Conservation (phyloP, 2,797 vertebrate species). For the Lacerta agilis region DNA sequence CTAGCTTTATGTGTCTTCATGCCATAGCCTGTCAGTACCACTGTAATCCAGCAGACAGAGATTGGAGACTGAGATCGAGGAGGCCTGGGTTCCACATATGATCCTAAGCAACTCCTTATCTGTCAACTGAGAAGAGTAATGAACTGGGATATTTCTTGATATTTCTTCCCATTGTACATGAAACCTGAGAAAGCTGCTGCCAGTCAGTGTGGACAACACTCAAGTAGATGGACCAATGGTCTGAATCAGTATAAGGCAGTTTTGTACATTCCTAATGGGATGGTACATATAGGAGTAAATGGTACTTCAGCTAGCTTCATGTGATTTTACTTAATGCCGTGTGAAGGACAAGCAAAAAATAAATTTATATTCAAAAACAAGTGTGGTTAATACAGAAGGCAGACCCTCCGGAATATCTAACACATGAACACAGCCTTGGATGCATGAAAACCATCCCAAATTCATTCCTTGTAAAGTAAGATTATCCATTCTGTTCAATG, state of each 20-base stretch:
- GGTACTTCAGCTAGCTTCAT: background rate
- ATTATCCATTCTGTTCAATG: background rate
- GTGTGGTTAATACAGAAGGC: background rate
- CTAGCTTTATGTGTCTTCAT: too few relatives aligned
- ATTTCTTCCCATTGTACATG: background rate
- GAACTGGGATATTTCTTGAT: background rate
- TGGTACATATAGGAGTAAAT: background rate
- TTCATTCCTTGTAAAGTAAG: background rate
- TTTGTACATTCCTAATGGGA: too few relatives aligned
- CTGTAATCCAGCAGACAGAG: background rate
- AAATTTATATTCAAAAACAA: background rate
- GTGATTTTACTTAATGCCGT: background rate
- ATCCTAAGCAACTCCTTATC: background rate
- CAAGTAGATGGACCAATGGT: too few relatives aligned
- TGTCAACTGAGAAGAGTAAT: background rate
- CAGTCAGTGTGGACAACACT: too few relatives aligned
- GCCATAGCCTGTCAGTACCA: background rate
- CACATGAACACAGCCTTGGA: background rate
- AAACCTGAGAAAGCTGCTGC: too few relatives aligned
- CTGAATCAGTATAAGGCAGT: too few relatives aligned
- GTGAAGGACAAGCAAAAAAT: background rate
- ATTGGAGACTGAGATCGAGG: background rate
- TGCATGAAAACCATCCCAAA: background rate
- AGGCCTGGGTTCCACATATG: background rate
- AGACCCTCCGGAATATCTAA: background rate